phyloP scores from a whole-genome alignment of 2,888 invertebrate species.

The Philonicus albiceps region DNA sequence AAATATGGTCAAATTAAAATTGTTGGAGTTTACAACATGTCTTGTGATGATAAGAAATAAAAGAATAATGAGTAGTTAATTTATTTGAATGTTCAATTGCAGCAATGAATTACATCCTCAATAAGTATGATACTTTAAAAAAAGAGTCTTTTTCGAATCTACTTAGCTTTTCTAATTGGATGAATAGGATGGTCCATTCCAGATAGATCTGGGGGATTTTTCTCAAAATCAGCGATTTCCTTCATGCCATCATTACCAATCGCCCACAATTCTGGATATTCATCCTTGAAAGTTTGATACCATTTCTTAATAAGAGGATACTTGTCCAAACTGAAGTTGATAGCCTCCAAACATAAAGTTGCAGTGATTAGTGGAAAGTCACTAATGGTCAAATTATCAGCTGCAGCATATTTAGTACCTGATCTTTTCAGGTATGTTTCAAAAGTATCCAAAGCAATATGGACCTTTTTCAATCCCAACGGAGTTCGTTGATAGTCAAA shows the following conservation, averaged over 20 bases:
- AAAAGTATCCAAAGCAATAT: conserved; percentile 72
- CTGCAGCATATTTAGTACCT: conserved; percentile 72
- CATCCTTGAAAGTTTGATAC: conserved; percentile 75
- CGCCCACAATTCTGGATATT: conserved; percentile 74
- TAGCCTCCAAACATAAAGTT: conserved; percentile 77
- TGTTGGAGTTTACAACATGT: too few species aligned
- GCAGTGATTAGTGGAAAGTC: conserved; percentile 77
- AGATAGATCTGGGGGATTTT: conserved; percentile 77
- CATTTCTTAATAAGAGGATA: conserved; percentile 71
- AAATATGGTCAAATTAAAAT: too few species aligned
- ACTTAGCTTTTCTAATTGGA: conserved; percentile 65
- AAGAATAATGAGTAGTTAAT: too few species aligned
- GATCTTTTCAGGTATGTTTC: conserved; percentile 72
- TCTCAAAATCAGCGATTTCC: conserved; percentile 72
- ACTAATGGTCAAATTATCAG: conserved; percentile 75
- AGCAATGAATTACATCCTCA: neutral
- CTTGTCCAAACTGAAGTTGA: conserved; percentile 70
- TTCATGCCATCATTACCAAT: conserved; percentile 74
- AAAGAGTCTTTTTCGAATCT: neutral
- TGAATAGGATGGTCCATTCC: conserved; percentile 78
- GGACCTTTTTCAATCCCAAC: conserved; percentile 72
- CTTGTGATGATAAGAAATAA: too few species aligned
- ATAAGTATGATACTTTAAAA: neutral
- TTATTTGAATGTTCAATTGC: neutral
- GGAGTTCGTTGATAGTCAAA: conserved; percentile 77